Base-by-base conservation (phyloP, 2,113 vertebrate genomes). In the Coreoperca whiteheadi region DNA sequence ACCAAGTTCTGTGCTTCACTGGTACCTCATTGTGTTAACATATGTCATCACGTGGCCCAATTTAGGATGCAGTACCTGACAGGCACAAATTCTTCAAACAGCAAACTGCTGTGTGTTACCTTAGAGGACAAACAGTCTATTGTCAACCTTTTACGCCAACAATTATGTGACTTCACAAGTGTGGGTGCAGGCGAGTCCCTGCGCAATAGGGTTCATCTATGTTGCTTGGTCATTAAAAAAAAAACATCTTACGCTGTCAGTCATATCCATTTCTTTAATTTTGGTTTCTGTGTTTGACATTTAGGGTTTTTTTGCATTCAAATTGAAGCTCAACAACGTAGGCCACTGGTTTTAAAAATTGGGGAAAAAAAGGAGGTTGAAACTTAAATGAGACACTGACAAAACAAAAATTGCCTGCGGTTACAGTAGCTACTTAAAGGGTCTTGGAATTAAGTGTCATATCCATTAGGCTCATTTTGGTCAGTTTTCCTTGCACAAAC, bases 281-380 rank as follows among this genome's bases (percentile, higher is more conserved):
- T 92, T 92, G 87, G 86, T 92, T 92, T 91, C 74, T 84, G 84
- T 90, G 83, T 89, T 91, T 86, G 81, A 92, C 91, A 92, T 81
- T 82, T 85, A 83, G 66, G 74, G 30, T 4, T 54, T 79, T 73
- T 81, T 92, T 91, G 86, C 85, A 88, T 88, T 90, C 56, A 90
- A 87, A 83, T 50, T 82, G 83, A 87, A 84, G 85, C 65, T 89
- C 54, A 90, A 88, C 72, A 84, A 86, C 23, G 56, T 77, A 87
- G 86, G 87, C 83, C 82, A 87, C 87, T 77, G 73, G 63, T 88
- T 86, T 75, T 23, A 30, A 76, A 87, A 87, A 70, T n/a, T n/a
- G n/a, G 56, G 70, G 15, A 69, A 76, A 54, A 86, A 60, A 59
- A 64, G 23, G 34, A 34, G 61, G 41, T 74, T 82, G 77, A 83